A percentile compares a stretch with the other conserved stretches of the same genome.
Evolutionary conservation across 1,140 invertebrate species (phyloP).

Genomic region (Panagrolaimus sp.): DNA sequence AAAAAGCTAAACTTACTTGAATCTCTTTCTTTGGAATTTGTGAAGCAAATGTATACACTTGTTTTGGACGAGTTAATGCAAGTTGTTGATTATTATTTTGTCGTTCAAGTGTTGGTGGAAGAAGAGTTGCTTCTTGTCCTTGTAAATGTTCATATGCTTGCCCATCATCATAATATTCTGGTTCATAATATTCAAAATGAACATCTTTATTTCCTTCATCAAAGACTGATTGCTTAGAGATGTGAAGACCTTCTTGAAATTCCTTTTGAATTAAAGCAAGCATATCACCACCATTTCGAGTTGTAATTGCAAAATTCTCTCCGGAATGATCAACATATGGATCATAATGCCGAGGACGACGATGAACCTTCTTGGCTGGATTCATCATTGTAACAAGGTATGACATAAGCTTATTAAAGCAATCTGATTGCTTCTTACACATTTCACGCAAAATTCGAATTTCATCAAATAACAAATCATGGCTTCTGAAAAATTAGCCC

Average conservation of each 20-base stretch:
- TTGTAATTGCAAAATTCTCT: background rate
- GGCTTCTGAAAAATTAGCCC: background rate
- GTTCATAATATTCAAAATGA: slow-evolving; percentile 5
- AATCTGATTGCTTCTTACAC: slow-evolving; percentile 4
- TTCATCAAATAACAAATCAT: background rate
- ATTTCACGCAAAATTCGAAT: slow-evolving; percentile 11
- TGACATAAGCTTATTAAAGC: slow-evolving; percentile 5
- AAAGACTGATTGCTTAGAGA: background rate
- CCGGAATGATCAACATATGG: slow-evolving; percentile 4
- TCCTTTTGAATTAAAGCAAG: slow-evolving; percentile 9
- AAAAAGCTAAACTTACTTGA: too few relatives aligned
- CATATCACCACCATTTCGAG: slow-evolving; percentile 10
- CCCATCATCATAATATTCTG: too few relatives aligned
- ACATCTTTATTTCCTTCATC: slow-evolving; percentile 4
- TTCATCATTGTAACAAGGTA: background rate
- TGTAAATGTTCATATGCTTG: too few relatives aligned
- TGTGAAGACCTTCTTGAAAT: background rate
- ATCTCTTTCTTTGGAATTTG: too few relatives aligned
- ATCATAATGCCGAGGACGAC: slow-evolving; percentile 7
- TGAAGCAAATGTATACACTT: too few relatives aligned
- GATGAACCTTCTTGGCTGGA: background rate
- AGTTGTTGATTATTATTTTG: too few relatives aligned
- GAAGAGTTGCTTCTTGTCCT: too few relatives aligned
- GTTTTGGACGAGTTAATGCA: too few relatives aligned
- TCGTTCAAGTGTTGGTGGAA: too few relatives aligned